Evolutionary conservation across 1,140 invertebrate genomes (phyloP), one percentile per base, ranked within the genome.

Genomic region (Chlorops oryzae): DNA sequence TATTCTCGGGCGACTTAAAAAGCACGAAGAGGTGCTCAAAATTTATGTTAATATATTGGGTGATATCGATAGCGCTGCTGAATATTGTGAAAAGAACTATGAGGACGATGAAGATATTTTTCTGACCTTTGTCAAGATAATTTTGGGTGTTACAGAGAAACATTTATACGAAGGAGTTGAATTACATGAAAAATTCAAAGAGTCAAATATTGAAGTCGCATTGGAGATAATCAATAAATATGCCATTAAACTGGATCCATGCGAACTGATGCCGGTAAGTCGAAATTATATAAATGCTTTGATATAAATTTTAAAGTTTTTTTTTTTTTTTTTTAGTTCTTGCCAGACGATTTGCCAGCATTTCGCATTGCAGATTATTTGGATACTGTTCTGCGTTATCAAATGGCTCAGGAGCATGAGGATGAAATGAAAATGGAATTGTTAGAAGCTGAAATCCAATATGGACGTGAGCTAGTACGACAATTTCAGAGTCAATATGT

Each of bases 11-110:
- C 84, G 88, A 58, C 75, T 97, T 2, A 90, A 84, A 37, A 89
- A 95, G 75, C 87, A 97, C 45, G 87, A 96, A 63, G 87, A 97
- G 70, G 93, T 90, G 3, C 74, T 99, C 35, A 83, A 85, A 1
- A 93, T 98, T 64, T 98, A 97, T 69, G 81, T 95, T 18, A 59
- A 87, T 78, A 76, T 84, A 78, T 60, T 83, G 84, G 84, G 90
- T 38, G 86, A 98, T 74, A 79, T 87, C 17, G 63, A 81, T 1
- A 82, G 84, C 62, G 95, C 95, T 1, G 84, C 88, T 60, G 73
- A 82, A 47, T 97, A 96, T 75, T 96, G 93, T 65, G 79, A 85
- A 59, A 83, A 79, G 66, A 82, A 86, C 45, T 81, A 80, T 50
- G 57, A 73, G 39, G 77, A 70, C 67, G 78, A 76, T 32, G 76